Percentiles rank a stretch among this genome's conserved stretches.
Conservation (phyloP, 1,140 invertebrate species). For the Aphaenogaster rudis region DNA sequence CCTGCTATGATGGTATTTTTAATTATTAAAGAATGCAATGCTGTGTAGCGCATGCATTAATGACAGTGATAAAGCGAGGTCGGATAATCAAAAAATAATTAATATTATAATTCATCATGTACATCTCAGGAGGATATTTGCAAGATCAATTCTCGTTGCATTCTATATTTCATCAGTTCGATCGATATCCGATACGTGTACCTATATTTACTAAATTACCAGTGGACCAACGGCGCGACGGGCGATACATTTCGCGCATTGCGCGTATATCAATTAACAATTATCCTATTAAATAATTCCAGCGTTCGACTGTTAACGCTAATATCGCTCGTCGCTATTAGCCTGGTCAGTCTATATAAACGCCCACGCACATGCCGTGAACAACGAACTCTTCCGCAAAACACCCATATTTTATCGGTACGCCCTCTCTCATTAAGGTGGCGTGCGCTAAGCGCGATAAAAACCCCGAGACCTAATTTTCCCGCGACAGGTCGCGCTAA, state of each 20-base stretch:
- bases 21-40: constrained; percentile 28
- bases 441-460: constrained; percentile 40
- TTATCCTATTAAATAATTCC: constrained; percentile 45
- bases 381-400: constrained; percentile 29
- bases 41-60: not conserved
- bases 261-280: constrained; percentile 47
- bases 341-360: constrained; percentile 36
- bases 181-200: not conserved
- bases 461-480: constrained; percentile 35
- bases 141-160: not conserved
- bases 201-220: constrained; percentile 43
- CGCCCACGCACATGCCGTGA: not conserved
- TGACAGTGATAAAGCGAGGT: not conserved
- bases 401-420: constrained; percentile 10
- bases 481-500: constrained; percentile 36
- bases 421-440: constrained; percentile 22
- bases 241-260: constrained; percentile 40
- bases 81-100: constrained; percentile 26
- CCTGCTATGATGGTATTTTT: not conserved
- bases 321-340: constrained; percentile 38
- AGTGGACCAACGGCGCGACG: not conserved
- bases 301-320: constrained; percentile 9
- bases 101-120: not conserved
- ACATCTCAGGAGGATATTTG: constrained; percentile 14
- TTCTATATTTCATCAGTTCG: constrained; percentile 19